Conservation (phyloP, 2,113 vertebrate species). For the Pogonocichla stellata region DNA sequence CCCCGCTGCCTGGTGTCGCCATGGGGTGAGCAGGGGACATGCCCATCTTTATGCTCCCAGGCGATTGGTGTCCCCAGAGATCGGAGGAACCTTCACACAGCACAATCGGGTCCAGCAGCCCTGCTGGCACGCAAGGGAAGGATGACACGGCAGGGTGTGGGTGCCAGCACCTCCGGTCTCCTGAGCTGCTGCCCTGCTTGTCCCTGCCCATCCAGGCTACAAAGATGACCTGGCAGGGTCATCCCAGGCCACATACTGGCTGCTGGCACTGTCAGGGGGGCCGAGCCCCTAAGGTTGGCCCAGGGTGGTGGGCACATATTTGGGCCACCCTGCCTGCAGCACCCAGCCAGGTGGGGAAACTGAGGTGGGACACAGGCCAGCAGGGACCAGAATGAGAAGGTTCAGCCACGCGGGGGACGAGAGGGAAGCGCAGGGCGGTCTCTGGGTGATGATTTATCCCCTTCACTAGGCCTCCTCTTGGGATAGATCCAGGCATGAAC, state of each 20-base stretch:
- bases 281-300: neutral
- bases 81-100: neutral
- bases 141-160: neutral
- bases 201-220: neutral
- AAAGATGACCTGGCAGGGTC: neutral
- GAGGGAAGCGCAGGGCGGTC: neutral
- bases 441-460: slow-evolving; percentile 39
- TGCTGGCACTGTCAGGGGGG: neutral
- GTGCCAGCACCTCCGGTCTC: neutral
- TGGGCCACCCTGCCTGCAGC: neutral
- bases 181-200: neutral
- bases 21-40: neutral
- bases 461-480: slow-evolving; percentile 40
- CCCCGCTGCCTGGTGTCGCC: neutral
- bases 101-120: neutral
- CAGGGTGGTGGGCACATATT: fast-evolving
- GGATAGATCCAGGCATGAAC: slow-evolving; percentile 29
- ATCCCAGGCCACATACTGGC: neutral
- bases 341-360: neutral
- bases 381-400: neutral
- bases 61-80: neutral
- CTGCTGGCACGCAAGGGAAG: neutral
- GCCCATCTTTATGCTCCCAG: neutral
- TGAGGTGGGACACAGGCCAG: neutral
- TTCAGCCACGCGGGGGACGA: neutral